Evolutionary conservation across 2,888 invertebrate genomes (phyloP).

Genomic region (Pristionchus entomophagus): DNA sequence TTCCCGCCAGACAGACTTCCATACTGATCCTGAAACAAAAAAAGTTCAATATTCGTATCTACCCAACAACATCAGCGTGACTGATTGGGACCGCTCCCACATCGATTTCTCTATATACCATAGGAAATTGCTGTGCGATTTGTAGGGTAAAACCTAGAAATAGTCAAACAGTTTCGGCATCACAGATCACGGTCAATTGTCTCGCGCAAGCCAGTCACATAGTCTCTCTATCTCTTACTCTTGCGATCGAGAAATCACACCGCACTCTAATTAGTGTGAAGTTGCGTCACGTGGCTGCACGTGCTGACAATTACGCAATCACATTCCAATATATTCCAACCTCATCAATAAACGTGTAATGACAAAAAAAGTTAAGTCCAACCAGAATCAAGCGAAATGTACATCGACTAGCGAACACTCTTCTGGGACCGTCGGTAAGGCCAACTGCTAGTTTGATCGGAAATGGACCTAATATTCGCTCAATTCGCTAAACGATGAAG

Average conservation of each 20-base stretch:
- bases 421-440: no score
- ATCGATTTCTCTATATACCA: neutral
- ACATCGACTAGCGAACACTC: no score
- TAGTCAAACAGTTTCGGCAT: neutral
- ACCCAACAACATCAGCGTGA: no score
- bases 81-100: neutral
- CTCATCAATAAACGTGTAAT: neutral
- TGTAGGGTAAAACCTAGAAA: no score
- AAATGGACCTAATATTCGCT: no score
- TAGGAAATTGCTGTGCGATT: neutral
- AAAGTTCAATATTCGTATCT: neutral
- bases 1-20: slow-evolving; percentile 67
- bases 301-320: neutral
- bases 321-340: no score
- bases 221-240: neutral
- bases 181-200: neutral
- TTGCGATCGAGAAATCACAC: neutral
- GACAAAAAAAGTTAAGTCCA: no score
- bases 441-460: no score
- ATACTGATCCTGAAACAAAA: slow-evolving; percentile 61
- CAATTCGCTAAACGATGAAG: neutral
- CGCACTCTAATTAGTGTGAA: neutral
- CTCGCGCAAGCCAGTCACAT: neutral
- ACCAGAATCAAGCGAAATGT: no score
- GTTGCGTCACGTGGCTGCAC: neutral